Conservation (phyloP, 2,113 vertebrate species). For the Hyperopisus bebe region DNA sequence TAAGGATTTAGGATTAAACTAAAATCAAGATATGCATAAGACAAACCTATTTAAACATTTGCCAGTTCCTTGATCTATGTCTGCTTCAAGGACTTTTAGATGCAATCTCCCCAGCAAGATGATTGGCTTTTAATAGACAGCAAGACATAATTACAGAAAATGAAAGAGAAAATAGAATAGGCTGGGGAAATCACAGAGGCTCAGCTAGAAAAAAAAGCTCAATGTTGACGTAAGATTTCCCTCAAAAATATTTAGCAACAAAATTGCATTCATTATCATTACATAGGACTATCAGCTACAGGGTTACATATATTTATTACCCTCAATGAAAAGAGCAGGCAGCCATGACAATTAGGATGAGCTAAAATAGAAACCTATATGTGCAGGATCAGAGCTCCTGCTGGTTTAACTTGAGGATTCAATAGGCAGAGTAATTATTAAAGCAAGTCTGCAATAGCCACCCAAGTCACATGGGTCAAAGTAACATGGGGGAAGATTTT, state of each 20-base stretch:
- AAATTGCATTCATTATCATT: slow-evolving; percentile 39
- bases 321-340: slow-evolving; percentile 37
- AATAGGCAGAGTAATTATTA: slow-evolving; percentile 33
- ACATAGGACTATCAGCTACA: slow-evolving; percentile 35
- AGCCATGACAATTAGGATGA: slow-evolving; percentile 34
- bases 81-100: slow-evolving; percentile 37
- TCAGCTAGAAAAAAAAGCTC: slow-evolving; percentile 34
- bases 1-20: slow-evolving; percentile 35
- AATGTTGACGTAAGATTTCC: slow-evolving; percentile 44
- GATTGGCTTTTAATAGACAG: slow-evolving; percentile 34
- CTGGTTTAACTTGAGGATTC: slow-evolving; percentile 19
- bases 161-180: slow-evolving; percentile 29
- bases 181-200: background rate
- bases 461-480: background rate
- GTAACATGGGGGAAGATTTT: background rate
- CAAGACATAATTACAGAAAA: slow-evolving; percentile 34
- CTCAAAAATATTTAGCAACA: slow-evolving; percentile 42
- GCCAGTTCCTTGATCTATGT: slow-evolving; percentile 38
- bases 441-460: background rate
- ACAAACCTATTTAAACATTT: slow-evolving; percentile 40
- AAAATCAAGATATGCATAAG: slow-evolving; percentile 29
- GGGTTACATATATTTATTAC: slow-evolving; percentile 39
- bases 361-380: background rate
- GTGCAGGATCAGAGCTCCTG: slow-evolving; percentile 26
- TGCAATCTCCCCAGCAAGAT: slow-evolving; percentile 39